These are phyloP conservation scores for Mormyrops boulengeri DNA, from an alignment of 2,797 vertebrate species.

Conservation along the genomic window DNA sequence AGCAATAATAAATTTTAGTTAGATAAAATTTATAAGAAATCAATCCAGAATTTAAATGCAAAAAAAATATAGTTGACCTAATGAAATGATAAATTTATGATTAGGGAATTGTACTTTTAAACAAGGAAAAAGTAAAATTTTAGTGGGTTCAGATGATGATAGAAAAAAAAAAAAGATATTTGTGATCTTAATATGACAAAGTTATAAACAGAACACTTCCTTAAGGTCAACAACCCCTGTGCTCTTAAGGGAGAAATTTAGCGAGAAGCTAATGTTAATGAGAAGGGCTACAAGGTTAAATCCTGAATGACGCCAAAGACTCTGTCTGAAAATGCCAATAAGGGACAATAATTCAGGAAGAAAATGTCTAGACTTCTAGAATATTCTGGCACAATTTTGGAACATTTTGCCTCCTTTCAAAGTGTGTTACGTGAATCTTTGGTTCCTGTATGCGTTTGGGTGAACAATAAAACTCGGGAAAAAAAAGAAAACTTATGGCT, in stretches of 20 bases:
- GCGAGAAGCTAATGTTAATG: background rate
- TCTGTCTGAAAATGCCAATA: slow-evolving; percentile 34
- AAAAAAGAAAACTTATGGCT: background rate
- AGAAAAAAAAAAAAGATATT: background rate
- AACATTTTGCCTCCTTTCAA: background rate
- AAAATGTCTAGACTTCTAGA: background rate
- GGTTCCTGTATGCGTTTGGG: background rate
- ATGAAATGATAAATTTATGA: no score
- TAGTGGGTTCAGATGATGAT: background rate
- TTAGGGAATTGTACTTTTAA: no score
- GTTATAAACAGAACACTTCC: slow-evolving; percentile 33
- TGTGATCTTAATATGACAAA: background rate
- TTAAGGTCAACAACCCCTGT: slow-evolving; percentile 25
- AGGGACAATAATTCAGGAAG: background rate
- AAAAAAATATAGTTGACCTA: no score
- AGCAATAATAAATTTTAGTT: background rate
- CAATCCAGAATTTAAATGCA: no score
- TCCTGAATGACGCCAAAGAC: slow-evolving; percentile 22
- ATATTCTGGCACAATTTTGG: background rate
- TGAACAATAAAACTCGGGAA: background rate
- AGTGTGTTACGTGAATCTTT: background rate
- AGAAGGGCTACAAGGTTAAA: slow-evolving; percentile 16
- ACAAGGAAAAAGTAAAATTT: background rate
- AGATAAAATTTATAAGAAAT: background rate
- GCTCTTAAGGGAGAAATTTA: slow-evolving; percentile 26